These are phyloP conservation scores for Sarcophaga variegata DNA, from an alignment of 2,888 invertebrate genomes.

Conservation along the genomic window DNA sequence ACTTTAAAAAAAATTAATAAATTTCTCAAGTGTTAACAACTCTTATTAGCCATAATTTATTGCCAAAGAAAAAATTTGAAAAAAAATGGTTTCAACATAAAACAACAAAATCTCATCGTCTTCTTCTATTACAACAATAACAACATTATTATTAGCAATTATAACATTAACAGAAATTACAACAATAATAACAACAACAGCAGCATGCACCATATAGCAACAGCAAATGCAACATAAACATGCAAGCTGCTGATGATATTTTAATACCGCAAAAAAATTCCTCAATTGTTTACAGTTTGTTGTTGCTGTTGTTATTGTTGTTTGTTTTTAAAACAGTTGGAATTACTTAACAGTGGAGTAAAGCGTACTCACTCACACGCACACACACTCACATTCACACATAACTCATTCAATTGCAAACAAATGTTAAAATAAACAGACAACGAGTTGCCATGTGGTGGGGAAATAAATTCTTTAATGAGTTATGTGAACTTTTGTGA, in stretches of 20 bases:
- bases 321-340: conserved; percentile 31
- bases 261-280: conserved; percentile 45
- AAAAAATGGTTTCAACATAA: too few relatives aligned
- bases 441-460: conserved; percentile 17
- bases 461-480: not conserved
- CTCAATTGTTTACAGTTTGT: conserved; percentile 46
- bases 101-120: too few relatives aligned
- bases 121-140: not conserved
- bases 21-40: too few relatives aligned
- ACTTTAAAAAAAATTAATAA: too few relatives aligned
- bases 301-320: conserved; percentile 11
- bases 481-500: too few relatives aligned
- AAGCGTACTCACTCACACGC: not conserved
- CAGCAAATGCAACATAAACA: conserved; percentile 37
- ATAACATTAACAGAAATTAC: too few relatives aligned
- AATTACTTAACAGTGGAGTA: conserved; percentile 28
- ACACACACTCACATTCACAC: too few relatives aligned
- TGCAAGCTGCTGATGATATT: too few relatives aligned
- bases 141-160: not conserved
- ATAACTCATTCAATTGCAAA: too few relatives aligned
- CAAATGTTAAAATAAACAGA: too few relatives aligned
- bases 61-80: too few relatives aligned
- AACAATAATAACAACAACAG: conserved; percentile 10
- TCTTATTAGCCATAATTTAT: too few relatives aligned
- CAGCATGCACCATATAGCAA: conserved; percentile 25